Conservation (phyloP, 2,113 vertebrate species). For the Dinomys branickii region DNA sequence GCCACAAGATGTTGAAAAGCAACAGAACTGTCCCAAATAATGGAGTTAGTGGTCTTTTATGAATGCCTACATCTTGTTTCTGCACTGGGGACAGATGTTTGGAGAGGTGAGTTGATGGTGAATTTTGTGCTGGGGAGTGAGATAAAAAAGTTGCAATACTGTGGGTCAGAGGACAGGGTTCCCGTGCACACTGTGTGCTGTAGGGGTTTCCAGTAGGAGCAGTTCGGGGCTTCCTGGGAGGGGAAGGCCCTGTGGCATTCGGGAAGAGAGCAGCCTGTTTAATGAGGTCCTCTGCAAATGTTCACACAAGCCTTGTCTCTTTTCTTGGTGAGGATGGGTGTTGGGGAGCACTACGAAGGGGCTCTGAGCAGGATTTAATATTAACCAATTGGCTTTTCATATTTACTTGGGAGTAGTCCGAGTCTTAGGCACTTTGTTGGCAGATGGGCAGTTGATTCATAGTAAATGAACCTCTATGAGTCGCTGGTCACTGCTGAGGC, state of each 20-base stretch:
- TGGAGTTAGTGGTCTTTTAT: not conserved
- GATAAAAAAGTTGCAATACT: not conserved
- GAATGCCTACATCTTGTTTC: not conserved
- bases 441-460: no score
- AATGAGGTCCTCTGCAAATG: not conserved
- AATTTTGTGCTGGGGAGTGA: not conserved
- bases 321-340: not conserved
- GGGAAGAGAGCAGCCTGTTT: not conserved
- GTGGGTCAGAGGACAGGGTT: not conserved
- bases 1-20: not conserved
- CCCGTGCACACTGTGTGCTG: accelerated
- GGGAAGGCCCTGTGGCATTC: not conserved
- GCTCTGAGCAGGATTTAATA: no score
- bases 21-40: not conserved
- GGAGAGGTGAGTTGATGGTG: accelerated
- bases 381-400: no score
- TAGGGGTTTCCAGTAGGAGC: not conserved
- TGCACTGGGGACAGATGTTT: accelerated
- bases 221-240: not conserved
- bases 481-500: no score
- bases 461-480: no score
- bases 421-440: no score
- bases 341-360: no score
- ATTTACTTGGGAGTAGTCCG: no score
- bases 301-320: not conserved